A percentile compares a stretch with the other conserved stretches of the same genome.
These are phyloP conservation scores for Naso thynnoides DNA, from an alignment of 2,797 vertebrate genomes.

Conservation along the genomic window DNA sequence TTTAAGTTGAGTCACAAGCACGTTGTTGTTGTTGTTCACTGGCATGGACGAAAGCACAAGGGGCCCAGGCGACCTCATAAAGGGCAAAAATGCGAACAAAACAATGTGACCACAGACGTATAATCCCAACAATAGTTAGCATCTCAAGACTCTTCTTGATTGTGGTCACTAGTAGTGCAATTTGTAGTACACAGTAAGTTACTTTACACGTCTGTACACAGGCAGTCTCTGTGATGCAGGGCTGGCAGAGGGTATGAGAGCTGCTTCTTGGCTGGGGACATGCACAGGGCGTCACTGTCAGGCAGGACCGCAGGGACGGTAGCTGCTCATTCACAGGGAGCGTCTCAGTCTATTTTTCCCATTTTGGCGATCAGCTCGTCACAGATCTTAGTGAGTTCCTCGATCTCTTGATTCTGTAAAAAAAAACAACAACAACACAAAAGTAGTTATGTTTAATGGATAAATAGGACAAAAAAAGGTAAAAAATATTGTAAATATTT, in stretches of 20 bases:
- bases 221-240: constrained; percentile 57
- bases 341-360: constrained; percentile 90
- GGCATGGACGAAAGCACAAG: constrained; percentile 33
- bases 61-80: constrained; percentile 29
- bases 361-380: constrained; percentile 99
- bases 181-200: constrained; percentile 49
- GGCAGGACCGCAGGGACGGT: constrained; percentile 36
- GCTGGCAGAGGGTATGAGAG: constrained; percentile 38
- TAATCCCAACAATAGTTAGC: constrained; percentile 31
- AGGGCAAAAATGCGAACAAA: constrained; percentile 48
- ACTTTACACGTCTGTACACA: constrained; percentile 57
- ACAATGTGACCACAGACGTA: constrained; percentile 35
- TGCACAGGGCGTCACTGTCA: constrained; percentile 51
- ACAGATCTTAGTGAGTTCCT: constrained; percentile 98
- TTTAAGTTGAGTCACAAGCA: constrained; percentile 55
- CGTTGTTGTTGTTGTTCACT: constrained; percentile 44
- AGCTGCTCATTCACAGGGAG: constrained; percentile 9
- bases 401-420: constrained; percentile 95
- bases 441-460: too few species aligned
- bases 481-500: too few species aligned
- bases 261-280: constrained; percentile 55
- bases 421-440: constrained; percentile 34
- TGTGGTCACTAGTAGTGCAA: constrained; percentile 66
- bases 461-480: too few species aligned
- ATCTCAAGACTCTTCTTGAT: constrained; percentile 36